Evolutionary conservation across 1,140 invertebrate genomes (phyloP).

Genomic region (Belonocnema kinseyi): DNA sequence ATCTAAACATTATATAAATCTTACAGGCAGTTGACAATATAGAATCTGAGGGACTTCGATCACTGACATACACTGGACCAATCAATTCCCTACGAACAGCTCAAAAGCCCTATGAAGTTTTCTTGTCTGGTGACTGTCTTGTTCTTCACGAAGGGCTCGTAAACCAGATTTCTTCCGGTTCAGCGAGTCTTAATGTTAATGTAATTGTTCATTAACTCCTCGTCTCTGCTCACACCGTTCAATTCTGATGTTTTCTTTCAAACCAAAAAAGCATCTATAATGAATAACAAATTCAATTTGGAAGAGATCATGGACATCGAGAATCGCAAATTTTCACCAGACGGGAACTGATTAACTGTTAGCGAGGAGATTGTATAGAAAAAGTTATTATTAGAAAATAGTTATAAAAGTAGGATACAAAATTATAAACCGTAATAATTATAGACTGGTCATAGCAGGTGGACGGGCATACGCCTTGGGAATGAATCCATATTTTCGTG

Average conservation of each 20-base stretch:
- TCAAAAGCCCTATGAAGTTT: constrained; percentile 64
- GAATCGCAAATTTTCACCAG: no score
- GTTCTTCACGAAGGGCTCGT: constrained; percentile 68
- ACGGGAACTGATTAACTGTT: not conserved
- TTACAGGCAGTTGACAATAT: constrained; percentile 64
- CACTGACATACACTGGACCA: constrained; percentile 68
- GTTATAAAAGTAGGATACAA: constrained; percentile 51
- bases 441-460: constrained; percentile 92
- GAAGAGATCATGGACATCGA: no score
- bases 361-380: constrained; percentile 54
- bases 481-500: constrained; percentile 95
- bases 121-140: constrained; percentile 68
- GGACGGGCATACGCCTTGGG: constrained; percentile 95
- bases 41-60: constrained; percentile 62
- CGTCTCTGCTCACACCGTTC: not conserved
- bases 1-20: constrained; percentile 33
- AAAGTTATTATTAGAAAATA: constrained; percentile 55
- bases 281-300: no score
- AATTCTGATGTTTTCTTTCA: not conserved
- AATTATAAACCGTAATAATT: constrained; percentile 60
- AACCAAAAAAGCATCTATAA: not conserved
- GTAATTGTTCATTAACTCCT: constrained; percentile 63
- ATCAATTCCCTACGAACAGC: constrained; percentile 66
- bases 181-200: constrained; percentile 67
- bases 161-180: constrained; percentile 63